A percentile compares a stretch with the other conserved stretches of the same genome.
phyloP scores from a whole-genome alignment of 2,113 vertebrate genomes.

The Catharus bicknelli region DNA sequence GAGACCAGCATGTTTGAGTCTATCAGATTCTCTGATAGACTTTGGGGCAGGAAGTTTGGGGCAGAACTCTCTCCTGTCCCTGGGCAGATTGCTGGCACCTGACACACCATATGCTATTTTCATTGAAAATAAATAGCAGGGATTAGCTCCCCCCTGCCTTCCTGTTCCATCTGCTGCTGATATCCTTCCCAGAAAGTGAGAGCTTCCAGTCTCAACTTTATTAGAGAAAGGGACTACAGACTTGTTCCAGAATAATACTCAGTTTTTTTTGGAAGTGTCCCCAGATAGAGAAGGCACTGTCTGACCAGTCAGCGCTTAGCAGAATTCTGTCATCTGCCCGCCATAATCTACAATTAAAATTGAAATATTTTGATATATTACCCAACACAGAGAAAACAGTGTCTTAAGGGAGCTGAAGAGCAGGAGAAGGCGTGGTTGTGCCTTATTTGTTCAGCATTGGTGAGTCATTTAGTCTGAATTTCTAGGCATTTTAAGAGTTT shows the following conservation, averaged over 20 bases:
- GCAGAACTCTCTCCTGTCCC: background rate
- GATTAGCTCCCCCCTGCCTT: background rate
- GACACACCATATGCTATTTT: background rate
- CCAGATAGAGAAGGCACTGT: background rate
- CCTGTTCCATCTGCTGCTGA: background rate
- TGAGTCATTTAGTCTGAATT: slow-evolving; percentile 75
- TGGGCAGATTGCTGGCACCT: background rate
- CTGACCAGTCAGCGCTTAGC: background rate
- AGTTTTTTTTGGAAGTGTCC: background rate
- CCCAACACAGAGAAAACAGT: slow-evolving; percentile 53
- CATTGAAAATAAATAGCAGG: background rate
- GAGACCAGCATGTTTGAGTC: background rate
- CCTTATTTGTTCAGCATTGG: slow-evolving; percentile 48
- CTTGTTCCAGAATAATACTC: background rate
- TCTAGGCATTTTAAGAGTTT: slow-evolving; percentile 69
- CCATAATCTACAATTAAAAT: slow-evolving; percentile 37
- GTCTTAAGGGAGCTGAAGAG: slow-evolving; percentile 33
- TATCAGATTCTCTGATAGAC: background rate
- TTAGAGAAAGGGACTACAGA: background rate
- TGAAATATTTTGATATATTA: slow-evolving; percentile 62
- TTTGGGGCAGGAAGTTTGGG: background rate
- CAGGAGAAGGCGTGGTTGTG: slow-evolving; percentile 18
- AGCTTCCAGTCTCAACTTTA: background rate
- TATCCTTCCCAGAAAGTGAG: background rate
- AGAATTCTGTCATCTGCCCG: slow-evolving; percentile 28